These are phyloP conservation scores for Molorchus minor DNA, from an alignment of 2,888 invertebrate genomes.

Conservation along the genomic window DNA sequence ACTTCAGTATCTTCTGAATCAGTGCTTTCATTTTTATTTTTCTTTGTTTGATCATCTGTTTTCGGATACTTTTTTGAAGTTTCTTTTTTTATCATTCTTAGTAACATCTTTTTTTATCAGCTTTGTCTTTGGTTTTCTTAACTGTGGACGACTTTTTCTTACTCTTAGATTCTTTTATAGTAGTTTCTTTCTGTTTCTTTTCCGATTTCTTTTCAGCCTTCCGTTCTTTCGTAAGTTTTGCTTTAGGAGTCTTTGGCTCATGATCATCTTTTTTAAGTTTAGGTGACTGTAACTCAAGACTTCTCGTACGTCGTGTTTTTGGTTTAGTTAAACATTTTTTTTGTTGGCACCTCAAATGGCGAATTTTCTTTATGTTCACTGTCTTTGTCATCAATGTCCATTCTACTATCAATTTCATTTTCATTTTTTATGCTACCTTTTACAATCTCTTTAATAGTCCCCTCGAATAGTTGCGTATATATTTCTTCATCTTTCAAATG, in stretches of 20 bases:
- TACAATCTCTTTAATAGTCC: neutral
- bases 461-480: neutral
- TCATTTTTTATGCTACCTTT: neutral
- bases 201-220: constrained; percentile 8
- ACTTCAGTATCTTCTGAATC: constrained; percentile 58
- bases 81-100: constrained; percentile 20
- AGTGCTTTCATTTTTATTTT: constrained; percentile 22
- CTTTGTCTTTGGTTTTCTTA: constrained; percentile 34
- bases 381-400: neutral
- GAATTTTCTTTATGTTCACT: neutral
- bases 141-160: neutral
- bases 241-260: neutral
- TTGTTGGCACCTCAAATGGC: neutral
- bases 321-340: too few species aligned
- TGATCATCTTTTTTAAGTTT: neutral
- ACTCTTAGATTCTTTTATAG: constrained; percentile 6
- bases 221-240: constrained; percentile 6
- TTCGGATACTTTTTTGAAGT: constrained; percentile 20
- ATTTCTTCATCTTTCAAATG: constrained; percentile 26
- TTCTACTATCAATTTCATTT: neutral
- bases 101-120: neutral
- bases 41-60: constrained; percentile 9
- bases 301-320: constrained; percentile 13
- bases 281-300: neutral
- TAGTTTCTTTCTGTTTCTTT: constrained; percentile 11